These are phyloP conservation scores for Nomada ruficornis DNA, from an alignment of 2,888 invertebrate genomes.

Conservation along the genomic window DNA sequence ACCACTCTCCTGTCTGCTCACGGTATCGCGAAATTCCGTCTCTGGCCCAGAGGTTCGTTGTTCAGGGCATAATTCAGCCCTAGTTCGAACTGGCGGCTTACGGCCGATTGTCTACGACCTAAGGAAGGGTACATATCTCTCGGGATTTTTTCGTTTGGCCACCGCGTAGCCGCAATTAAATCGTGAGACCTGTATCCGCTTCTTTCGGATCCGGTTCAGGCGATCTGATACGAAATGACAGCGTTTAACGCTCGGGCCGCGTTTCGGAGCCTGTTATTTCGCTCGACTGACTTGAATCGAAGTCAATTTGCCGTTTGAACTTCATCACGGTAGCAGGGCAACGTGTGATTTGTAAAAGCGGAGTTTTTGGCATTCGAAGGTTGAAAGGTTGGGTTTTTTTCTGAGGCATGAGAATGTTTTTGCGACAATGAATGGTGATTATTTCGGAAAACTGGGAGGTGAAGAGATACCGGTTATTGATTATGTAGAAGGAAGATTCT, in stretches of 20 bases:
- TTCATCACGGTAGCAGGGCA: neutral
- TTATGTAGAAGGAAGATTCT: too few relatives aligned
- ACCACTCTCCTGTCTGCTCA: neutral
- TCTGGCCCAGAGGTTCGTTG: slow-evolving; percentile 39
- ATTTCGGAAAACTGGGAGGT: too few relatives aligned
- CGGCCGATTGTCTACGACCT: slow-evolving; percentile 20
- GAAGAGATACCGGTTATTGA: too few relatives aligned
- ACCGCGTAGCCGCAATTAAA: slow-evolving; percentile 8
- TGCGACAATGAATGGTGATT: neutral
- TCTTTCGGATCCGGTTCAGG: neutral
- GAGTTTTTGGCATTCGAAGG: neutral
- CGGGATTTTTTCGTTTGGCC: slow-evolving; percentile 3
- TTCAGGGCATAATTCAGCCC: slow-evolving; percentile 46
- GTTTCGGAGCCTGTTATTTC: neutral
- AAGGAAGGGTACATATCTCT: neutral
- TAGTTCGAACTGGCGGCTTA: slow-evolving; percentile 41
- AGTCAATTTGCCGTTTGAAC: slow-evolving; percentile 11
- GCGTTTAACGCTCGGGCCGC: slow-evolving; percentile 6
- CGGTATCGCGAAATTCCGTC: slow-evolving; percentile 60
- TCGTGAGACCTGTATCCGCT: neutral
- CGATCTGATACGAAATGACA: slow-evolving; percentile 19
- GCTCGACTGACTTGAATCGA: neutral
- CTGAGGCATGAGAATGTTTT: neutral
- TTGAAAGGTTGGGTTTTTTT: neutral
- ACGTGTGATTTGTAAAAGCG: neutral